These are phyloP conservation scores for Agrochola litura DNA, from an alignment of 2,888 invertebrate genomes.

Conservation along the genomic window DNA sequence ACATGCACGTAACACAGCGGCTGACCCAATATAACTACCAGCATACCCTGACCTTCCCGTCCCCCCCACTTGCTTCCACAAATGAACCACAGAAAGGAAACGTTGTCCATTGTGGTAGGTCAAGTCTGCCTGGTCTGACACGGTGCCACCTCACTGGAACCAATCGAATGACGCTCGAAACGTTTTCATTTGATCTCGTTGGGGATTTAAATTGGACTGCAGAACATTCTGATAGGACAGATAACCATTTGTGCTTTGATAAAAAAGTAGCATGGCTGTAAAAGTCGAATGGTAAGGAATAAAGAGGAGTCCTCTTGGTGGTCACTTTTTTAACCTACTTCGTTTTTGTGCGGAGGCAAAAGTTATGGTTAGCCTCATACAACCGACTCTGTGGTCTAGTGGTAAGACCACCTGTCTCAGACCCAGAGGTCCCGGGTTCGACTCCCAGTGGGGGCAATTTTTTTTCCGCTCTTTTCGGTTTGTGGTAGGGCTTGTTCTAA, in stretches of 20 bases:
- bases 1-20: constrained; percentile 69
- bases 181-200: constrained; percentile 74
- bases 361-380: background rate
- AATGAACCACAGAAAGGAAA: constrained; percentile 61
- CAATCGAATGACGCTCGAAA: constrained; percentile 71
- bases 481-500: too few species aligned
- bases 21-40: constrained; percentile 72
- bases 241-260: constrained; percentile 49
- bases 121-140: constrained; percentile 66
- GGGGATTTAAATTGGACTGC: constrained; percentile 70
- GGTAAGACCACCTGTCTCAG: too few species aligned
- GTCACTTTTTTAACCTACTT: background rate
- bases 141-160: constrained; percentile 62
- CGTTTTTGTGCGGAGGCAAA: background rate
- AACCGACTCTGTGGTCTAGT: too few species aligned
- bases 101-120: constrained; percentile 55
- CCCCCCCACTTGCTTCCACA: constrained; percentile 57
- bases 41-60: constrained; percentile 64
- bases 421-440: too few species aligned
- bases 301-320: background rate
- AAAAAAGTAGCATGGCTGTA: constrained; percentile 39
- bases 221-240: constrained; percentile 57
- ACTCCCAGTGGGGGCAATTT: too few species aligned
- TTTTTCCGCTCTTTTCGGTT: too few species aligned
- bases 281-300: constrained; percentile 7